phyloP scores from a whole-genome alignment of 2,797 vertebrate genomes.

The Petrocephalus schoutedeni region DNA sequence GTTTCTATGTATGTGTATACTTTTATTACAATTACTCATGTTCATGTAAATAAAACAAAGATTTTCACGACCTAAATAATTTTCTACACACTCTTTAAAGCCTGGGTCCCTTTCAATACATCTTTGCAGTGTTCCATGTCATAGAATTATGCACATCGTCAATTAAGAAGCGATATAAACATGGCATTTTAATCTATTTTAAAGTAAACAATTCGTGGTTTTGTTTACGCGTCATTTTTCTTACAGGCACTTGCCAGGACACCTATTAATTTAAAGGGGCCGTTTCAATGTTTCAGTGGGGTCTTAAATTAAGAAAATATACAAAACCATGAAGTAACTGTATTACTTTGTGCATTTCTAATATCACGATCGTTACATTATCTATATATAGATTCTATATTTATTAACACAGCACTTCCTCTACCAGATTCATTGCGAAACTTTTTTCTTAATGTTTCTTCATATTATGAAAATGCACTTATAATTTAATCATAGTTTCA shows the following conservation, averaged over 20 bases:
- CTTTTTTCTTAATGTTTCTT: background rate
- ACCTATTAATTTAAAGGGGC: slow-evolving; percentile 42
- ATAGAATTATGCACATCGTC: background rate
- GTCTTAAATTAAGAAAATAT: background rate
- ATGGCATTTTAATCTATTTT: background rate
- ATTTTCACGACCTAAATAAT: background rate
- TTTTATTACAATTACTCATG: background rate
- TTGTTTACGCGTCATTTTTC: background rate
- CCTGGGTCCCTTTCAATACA: background rate
- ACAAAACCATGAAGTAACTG: background rate
- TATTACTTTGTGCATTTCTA: background rate
- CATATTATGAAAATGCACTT: background rate
- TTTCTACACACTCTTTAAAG: background rate
- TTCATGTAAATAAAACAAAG: background rate
- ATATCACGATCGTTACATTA: background rate
- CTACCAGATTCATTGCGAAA: background rate
- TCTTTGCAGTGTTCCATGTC: background rate
- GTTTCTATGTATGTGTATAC: background rate
- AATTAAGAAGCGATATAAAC: background rate
- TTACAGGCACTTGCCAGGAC: slow-evolving; percentile 50
- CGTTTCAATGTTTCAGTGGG: background rate
- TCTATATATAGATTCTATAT: background rate
- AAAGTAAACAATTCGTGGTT: background rate
- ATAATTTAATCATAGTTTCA: background rate
- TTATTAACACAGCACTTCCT: background rate